These are phyloP conservation scores for Delia radicum DNA, from an alignment of 1,140 invertebrate genomes.

Conservation along the genomic window DNA sequence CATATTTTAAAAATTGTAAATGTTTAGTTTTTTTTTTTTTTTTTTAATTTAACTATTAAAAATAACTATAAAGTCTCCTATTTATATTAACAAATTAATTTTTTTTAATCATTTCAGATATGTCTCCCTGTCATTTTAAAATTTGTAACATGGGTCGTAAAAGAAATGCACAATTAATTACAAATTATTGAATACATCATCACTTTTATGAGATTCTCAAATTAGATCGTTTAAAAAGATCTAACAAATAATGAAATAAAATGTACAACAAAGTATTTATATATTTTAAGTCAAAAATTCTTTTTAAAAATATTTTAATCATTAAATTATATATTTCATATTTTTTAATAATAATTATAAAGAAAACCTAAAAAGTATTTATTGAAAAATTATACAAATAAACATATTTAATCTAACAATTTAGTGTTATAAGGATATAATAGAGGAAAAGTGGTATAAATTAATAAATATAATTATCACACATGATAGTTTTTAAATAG, in stretches of 20 bases:
- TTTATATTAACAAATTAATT: no score
- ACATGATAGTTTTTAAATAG: no score
- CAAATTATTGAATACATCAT: background rate
- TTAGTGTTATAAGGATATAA: no score
- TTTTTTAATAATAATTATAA: background rate
- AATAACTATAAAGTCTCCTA: background rate
- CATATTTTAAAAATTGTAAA: no score
- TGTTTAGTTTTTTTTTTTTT: background rate
- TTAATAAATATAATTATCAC: no score
- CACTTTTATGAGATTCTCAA: no score
- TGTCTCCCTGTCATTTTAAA: slow-evolving; percentile 52
- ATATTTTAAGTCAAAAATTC: background rate
- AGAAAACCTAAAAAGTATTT: slow-evolving; percentile 18
- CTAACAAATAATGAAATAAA: background rate
- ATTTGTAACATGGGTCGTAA: slow-evolving; percentile 54
- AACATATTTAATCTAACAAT: no score
- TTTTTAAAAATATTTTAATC: background rate
- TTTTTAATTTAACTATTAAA: background rate
- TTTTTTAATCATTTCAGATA: slow-evolving; percentile 35
- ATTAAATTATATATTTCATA: background rate
- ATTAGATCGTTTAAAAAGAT: no score
- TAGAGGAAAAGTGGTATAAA: no score
- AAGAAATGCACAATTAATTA: slow-evolving; percentile 37
- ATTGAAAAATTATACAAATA: background rate
- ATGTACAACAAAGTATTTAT: background rate